phyloP scores from a whole-genome alignment of 1,140 invertebrate species.

The Drosophila pachea region DNA sequence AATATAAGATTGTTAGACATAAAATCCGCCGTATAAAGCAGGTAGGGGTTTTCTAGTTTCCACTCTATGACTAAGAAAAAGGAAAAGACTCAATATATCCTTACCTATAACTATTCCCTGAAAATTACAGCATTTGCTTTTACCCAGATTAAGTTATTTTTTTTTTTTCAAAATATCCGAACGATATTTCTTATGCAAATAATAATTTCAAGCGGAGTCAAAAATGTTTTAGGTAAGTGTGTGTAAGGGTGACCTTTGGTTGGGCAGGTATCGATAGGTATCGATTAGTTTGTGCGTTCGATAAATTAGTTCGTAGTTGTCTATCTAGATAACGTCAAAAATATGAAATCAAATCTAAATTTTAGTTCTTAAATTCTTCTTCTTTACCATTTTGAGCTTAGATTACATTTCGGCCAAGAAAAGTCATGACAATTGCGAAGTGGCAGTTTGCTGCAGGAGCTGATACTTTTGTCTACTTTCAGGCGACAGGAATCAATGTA shows the following conservation, averaged over 20 bases:
- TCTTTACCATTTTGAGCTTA: not conserved
- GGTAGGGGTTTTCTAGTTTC: too few species aligned
- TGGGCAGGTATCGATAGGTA: not conserved
- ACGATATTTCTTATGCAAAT: too few species aligned
- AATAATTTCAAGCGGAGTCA: too few species aligned
- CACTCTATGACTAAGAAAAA: too few species aligned
- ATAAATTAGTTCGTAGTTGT: not conserved
- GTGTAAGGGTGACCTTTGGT: not conserved
- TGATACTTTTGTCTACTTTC: slow-evolving; percentile 40
- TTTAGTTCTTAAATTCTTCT: not conserved
- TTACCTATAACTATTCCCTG: too few species aligned
- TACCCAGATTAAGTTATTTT: too few species aligned
- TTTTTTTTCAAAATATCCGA: too few species aligned
- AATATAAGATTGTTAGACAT: too few species aligned
- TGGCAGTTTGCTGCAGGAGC: not conserved
- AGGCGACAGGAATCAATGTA: slow-evolving; percentile 91
- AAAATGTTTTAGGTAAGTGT: not conserved
- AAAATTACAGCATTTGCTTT: too few species aligned
- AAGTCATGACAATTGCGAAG: slow-evolving; percentile 32
- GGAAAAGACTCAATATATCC: too few species aligned
- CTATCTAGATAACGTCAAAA: slow-evolving; percentile 5
- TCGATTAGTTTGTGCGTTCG: not conserved
- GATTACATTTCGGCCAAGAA: slow-evolving; percentile 6
- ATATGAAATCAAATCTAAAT: not conserved
- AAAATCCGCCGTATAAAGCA: too few species aligned